Conservation (phyloP, 2,888 invertebrate species). For the Gisinianus flammeolus region DNA sequence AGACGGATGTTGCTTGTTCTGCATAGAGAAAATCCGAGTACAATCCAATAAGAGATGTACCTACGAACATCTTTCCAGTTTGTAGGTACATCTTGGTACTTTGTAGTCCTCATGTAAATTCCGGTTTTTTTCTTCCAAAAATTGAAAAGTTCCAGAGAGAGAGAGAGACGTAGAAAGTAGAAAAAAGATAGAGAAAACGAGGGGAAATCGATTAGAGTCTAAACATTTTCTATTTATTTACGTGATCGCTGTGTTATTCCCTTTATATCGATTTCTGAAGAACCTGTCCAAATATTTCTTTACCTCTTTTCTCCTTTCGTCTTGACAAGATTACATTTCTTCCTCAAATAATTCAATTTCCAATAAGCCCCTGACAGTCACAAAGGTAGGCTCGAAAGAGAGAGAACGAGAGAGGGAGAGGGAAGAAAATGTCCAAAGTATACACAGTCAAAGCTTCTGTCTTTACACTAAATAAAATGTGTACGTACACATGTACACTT, state of each 20-base stretch:
- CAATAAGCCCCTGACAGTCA: constrained; percentile 38
- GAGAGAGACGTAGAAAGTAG: too few species aligned
- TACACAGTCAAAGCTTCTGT: constrained; percentile 41
- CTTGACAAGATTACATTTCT: constrained; percentile 40
- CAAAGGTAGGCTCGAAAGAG: constrained; percentile 17
- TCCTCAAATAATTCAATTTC: constrained; percentile 39
- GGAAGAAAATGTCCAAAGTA: constrained; percentile 23
- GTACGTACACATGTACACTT: neutral
- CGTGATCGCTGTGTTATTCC: constrained; percentile 36
- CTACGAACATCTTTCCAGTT: too few species aligned
- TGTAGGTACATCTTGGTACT: too few species aligned
- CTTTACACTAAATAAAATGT: neutral
- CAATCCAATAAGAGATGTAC: too few species aligned
- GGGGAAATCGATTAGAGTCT: constrained; percentile 32
- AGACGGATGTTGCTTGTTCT: too few species aligned
- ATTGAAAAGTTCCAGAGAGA: too few species aligned
- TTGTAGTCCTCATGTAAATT: too few species aligned
- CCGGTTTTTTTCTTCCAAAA: too few species aligned
- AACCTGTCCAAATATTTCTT: constrained; percentile 35
- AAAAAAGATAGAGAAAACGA: neutral
- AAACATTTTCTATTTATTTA: constrained; percentile 36
- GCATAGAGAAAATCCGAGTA: too few species aligned
- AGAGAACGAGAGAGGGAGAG: constrained; percentile 4
- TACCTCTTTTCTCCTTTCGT: neutral
- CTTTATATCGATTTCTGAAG: constrained; percentile 39